Base-by-base conservation (phyloP, 2,113 vertebrate species). In the Myxocyprinus asiaticus region DNA sequence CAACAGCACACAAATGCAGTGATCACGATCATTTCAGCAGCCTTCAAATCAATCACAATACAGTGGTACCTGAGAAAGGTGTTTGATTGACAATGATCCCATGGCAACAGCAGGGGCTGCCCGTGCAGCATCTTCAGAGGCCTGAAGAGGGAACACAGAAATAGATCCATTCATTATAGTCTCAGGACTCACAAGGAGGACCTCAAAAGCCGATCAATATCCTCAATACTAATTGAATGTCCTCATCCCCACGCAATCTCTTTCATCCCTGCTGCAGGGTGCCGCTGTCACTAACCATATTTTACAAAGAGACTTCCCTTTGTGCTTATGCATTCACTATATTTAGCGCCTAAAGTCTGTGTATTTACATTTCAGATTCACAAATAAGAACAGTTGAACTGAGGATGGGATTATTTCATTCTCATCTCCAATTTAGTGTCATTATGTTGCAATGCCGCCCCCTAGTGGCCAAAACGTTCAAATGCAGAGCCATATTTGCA, bases 21-120 rank as follows among this genome's bases (percentile, higher is more conserved):
- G 22, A 33, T 33, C 22, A 33, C 22, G 22, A 4, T 7, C 15
- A n/a, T 58, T 15, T 58, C 7, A 15, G 4, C 15, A 11, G 6
- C 48, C 14, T 11, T 69, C 10, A n/a, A 50, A 7, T 11, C 17
- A 7, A 56, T 56, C 5, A 4, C 12, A 15, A 55, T 72, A 42
- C 50, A 62, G 67, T 7, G 0, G 12, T 94, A 98, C 96, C 96
- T 98, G 92, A 4, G 93, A 90, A 17, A 97, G 87, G 70, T 81
- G 85, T 53, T 80, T 80, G 74, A 97, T 69, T 17, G 95, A 92
- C 85, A 91, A 76, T 45, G 90, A 90, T 86, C 88, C 91, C 80
- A 80, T 81, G 3, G 59, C 59, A 68, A 76, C 79, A n/a, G 87
- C 83, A 44, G 82, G 67, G 71, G 80, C 73, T 10, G 14, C 67